A percentile compares a stretch with the other conserved stretches of the same genome.
These are phyloP conservation scores for Calameuta pallipes DNA, from an alignment of 2,888 invertebrate genomes.

Conservation along the genomic window DNA sequence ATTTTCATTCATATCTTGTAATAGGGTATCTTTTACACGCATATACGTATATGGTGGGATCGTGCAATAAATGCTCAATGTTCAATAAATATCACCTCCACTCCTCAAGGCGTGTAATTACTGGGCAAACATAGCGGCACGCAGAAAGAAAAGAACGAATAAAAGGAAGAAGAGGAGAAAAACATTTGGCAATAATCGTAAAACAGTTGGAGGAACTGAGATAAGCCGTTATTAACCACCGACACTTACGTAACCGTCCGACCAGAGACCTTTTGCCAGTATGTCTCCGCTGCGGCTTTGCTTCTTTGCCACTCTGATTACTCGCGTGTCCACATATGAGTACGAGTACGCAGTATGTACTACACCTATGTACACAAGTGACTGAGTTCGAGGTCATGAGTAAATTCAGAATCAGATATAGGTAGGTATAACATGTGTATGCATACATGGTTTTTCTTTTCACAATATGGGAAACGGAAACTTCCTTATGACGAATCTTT, in stretches of 20 bases:
- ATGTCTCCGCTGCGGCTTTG: conserved; percentile 17
- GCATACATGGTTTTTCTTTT: background rate
- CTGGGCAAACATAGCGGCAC: conserved; percentile 20
- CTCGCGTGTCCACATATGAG: conserved; percentile 8
- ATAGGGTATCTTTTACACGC: background rate
- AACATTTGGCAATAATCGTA: conserved; percentile 34
- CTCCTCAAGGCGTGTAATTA: conserved; percentile 24
- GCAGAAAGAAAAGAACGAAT: conserved; percentile 5
- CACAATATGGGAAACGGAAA: background rate
- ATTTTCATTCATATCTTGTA: background rate
- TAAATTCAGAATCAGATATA: background rate
- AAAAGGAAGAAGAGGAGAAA: conserved; percentile 15
- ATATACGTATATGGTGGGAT: conserved; percentile 4
- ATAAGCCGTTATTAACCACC: conserved; percentile 26
- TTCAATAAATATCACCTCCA: conserved; percentile 22
- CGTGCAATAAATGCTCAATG: conserved; percentile 16
- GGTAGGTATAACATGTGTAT: background rate
- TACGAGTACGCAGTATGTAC: conserved; percentile 5
- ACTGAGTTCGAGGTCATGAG: background rate
- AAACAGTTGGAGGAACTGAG: conserved; percentile 28
- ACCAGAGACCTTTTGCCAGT: conserved; percentile 18
- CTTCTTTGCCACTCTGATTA: conserved; percentile 19
- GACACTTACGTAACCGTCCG: conserved; percentile 20
- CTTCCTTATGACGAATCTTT: background rate
- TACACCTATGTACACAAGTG: background rate